Base-by-base conservation (phyloP, 2,113 vertebrate species). In the Melanerpes formicivorus region DNA sequence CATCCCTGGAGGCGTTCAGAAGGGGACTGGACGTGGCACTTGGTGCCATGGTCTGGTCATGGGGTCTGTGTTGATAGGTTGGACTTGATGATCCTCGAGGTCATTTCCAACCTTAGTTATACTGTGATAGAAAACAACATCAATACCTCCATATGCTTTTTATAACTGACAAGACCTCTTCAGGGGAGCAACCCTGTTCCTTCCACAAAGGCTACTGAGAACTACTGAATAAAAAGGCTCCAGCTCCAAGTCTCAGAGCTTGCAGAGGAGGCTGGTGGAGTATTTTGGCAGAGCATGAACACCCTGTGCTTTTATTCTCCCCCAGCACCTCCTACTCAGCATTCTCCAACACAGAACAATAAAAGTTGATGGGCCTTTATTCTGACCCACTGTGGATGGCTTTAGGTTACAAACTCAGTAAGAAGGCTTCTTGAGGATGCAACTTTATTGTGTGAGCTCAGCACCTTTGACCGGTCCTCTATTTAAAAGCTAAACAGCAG, bases 331-430 rank as follows among this genome's bases (percentile, higher is more conserved):
- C 60, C 52, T n/a, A n/a, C 40, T 23, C n/a, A 46, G 17, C 3
- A 1, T 19, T 59, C 18, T 42, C 56, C 6, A 1, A 30, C 8
- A 70, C 1, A 2, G 73, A 67, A 84, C 1, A 84, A 55, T 1
- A 69, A 10, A 26, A 54, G 46, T 54, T 8, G 4, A 64, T 7
- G 15, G 34, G 66, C 29, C n/a, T 71, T 66, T 77, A 23, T 22
- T 74, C 40, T 83, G 59, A 88, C 18, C n/a, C 73, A 62, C 11
- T 19, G 17, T 11, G 15, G 63, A 62, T 29, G 34, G 21, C 26
- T 40, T 55, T 30, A 56, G 44, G 34, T 18, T 60, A 30, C 4
- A 52, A 6, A 46, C 27, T 58, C 59, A 66, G 30, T 14, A 34
- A 88, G 17, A 42, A 63, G 11, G 29, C 42, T 74, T 85, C 60